Evolutionary conservation across 2,797 vertebrate species (phyloP), one percentile per base, ranked within the genome.

Genomic region (Euphonia xanthogaster): DNA sequence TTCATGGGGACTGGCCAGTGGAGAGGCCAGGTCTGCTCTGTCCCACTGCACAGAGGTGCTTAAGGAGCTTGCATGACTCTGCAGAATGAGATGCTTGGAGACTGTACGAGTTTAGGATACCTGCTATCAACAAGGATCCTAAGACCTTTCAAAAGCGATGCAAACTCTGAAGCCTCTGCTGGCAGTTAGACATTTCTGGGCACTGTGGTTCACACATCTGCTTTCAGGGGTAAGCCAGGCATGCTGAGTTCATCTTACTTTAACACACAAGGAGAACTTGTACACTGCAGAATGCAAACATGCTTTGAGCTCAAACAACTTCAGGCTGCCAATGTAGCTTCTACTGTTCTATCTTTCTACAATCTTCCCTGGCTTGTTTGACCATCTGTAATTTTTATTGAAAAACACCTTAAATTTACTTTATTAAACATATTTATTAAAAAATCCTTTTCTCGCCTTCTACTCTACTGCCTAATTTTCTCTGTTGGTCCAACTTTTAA

Each of bases 11-110:
- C 8, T 50, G 12, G 19, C 14, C 10, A 22, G 31, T 15, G 28
- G 9, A 37, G 23, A 84, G 45, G 31, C 10, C 27, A 24, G 16
- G 4, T 25, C 57, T 75, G 18, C 10, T 68, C 71, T 57, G 28
- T 18, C 11, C 2, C 2, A 1, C 6, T 35, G 11, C 18, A 13
- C 1, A 92, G 21, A 61, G 12, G 6, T 14, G 9, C 37, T 15
- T 54, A 31, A 68, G 42, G 10, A 82, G 8, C 7, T 72, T 1
- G 0, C 18, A 24, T 7, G 2, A 53, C 17, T 58, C 17, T n/a
- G 13, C 20, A 70, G 44, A 87, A 75, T 5, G 6, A 72, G 14
- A 22, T 19, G 22, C 11, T 47, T 30, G 33, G 20, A n/a, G 12
- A 42, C 7, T 31, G 6, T 8, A 55, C 2, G 10, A 53, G 14